Conservation (phyloP, 2,113 vertebrate species). For the Empidonax alnorum region DNA sequence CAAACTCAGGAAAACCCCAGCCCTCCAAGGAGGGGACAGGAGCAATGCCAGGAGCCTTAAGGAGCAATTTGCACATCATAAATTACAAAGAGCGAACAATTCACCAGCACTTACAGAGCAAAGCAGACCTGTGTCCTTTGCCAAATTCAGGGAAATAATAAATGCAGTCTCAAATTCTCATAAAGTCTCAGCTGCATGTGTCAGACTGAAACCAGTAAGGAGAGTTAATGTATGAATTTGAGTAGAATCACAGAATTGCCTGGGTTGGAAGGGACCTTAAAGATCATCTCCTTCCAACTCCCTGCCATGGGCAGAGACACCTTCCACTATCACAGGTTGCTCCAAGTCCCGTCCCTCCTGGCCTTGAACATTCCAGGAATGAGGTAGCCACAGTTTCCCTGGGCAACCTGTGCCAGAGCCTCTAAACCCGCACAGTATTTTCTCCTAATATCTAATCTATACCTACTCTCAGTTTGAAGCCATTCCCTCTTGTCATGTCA, state of each 20-base stretch:
- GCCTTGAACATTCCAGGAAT: neutral
- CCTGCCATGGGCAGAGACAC: neutral
- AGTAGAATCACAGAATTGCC: neutral
- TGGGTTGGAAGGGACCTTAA: neutral
- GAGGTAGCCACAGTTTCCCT: neutral
- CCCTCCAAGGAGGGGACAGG: neutral
- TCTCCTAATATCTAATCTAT: neutral
- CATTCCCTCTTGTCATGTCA: neutral
- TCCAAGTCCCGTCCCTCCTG: fast-evolving
- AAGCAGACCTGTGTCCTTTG: neutral
- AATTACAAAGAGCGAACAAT: neutral
- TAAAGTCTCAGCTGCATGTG: fast-evolving
- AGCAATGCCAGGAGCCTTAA: neutral
- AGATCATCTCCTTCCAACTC: fast-evolving
- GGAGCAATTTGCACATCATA: neutral
- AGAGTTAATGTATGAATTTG: neutral
- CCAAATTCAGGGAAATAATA: neutral
- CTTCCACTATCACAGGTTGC: fast-evolving
- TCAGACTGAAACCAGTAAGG: neutral
- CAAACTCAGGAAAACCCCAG: neutral
- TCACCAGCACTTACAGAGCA: neutral
- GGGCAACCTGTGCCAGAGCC: neutral
- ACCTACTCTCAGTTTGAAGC: neutral
- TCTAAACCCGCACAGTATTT: fast-evolving
- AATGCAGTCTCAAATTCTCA: neutral